Evolutionary conservation across 92 coral and sea anemone genomes (phyloP).

Genomic region (Pocillopora grandis): DNA sequence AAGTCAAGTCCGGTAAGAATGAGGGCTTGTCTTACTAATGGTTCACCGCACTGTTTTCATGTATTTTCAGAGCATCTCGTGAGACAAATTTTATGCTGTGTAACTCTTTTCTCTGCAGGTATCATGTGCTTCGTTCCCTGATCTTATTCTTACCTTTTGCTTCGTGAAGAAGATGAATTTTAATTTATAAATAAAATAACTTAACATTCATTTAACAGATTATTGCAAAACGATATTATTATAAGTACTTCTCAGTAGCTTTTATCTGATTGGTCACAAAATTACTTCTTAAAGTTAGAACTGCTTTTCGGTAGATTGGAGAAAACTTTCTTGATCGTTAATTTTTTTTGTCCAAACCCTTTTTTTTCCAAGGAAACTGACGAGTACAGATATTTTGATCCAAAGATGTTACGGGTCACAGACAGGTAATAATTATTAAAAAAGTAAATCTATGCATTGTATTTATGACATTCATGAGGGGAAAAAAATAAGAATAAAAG

Average conservation of each 20-base stretch:
- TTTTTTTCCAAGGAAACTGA: constrained; percentile 73
- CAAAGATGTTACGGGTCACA: constrained; percentile 92
- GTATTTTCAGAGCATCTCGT: no score
- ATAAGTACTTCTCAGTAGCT: neutral
- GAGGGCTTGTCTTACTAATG: no score
- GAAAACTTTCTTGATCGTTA: neutral
- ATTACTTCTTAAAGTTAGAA: neutral
- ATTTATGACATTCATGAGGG: neutral
- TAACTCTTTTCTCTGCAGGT: no score
- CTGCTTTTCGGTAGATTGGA: neutral
- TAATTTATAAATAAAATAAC: no score
- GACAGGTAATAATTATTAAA: constrained; percentile 68
- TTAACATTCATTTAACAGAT: no score
- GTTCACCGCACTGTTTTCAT: no score
- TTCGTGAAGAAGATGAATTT: no score
- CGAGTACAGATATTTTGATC: constrained; percentile 96
- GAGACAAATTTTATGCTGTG: no score
- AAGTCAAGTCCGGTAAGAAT: constrained; percentile 84
- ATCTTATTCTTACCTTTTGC: no score
- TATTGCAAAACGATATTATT: neutral
- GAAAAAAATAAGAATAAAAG: no score
- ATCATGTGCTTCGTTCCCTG: no score
- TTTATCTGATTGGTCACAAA: neutral
- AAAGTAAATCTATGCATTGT: neutral
- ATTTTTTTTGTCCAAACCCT: neutral